phyloP scores from a whole-genome alignment of 2,797 vertebrate genomes.

The Parambassis ranga region DNA sequence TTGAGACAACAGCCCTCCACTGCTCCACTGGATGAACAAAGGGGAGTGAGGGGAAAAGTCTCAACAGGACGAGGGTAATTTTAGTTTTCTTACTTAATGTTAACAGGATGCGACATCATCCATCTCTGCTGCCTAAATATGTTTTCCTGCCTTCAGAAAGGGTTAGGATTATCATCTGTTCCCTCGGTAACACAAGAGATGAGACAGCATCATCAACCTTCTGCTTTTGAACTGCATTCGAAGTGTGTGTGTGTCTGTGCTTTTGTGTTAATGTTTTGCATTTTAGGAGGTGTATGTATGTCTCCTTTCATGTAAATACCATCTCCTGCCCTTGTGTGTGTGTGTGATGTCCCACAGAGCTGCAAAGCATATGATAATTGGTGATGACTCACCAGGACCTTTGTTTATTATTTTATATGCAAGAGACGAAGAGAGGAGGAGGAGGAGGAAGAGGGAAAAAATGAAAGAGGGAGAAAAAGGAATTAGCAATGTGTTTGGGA shows the following conservation, averaged over 20 bases:
- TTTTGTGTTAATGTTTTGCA: slow-evolving; percentile 7
- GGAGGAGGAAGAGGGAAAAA: neutral
- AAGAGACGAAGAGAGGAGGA: slow-evolving; percentile 1
- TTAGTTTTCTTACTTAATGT: slow-evolving; percentile 3
- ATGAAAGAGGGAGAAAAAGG: neutral
- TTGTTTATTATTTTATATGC: slow-evolving; percentile 39
- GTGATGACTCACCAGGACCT: slow-evolving; percentile 56
- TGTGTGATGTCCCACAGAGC: slow-evolving; percentile 10
- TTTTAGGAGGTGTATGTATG: slow-evolving; percentile 13
- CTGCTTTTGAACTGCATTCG: neutral
- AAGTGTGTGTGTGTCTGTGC: neutral
- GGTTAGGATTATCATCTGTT: slow-evolving; percentile 28
- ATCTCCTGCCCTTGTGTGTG: neutral
- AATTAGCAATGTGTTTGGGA: neutral
- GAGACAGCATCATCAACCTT: slow-evolving; percentile 9
- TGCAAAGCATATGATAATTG: slow-evolving; percentile 52
- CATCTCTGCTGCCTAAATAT: slow-evolving; percentile 30
- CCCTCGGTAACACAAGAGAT: slow-evolving; percentile 15
- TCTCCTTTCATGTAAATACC: slow-evolving; percentile 3
- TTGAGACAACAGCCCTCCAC: too few species aligned
- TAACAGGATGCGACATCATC: slow-evolving; percentile 33
- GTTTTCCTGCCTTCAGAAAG: slow-evolving; percentile 30
- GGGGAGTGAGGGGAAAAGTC: neutral
- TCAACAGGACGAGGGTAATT: neutral
- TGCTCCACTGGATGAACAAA: neutral